Conservation (phyloP, 2,888 invertebrate species). For the Oconnorella tubifera region DNA sequence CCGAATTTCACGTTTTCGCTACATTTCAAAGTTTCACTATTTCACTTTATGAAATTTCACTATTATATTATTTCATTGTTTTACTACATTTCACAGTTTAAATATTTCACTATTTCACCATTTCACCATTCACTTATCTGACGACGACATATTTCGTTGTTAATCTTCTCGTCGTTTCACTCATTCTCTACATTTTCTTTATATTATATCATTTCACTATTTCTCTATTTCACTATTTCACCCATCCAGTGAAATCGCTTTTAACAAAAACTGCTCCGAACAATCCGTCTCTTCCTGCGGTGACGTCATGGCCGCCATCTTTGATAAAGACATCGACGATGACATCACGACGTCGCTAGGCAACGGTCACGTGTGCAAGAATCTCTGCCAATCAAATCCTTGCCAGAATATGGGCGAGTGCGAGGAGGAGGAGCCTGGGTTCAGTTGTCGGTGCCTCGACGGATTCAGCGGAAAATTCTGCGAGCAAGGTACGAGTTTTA, state of each 20-base stretch:
- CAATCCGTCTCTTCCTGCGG: not conserved
- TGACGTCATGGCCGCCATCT: not conserved
- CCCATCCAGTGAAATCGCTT: not conserved
- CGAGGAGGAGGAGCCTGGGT: not conserved
- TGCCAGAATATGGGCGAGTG: constrained; percentile 19
- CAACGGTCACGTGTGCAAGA: not conserved
- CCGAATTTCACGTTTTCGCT: no score
- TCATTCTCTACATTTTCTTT: no score
- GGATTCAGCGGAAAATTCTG: constrained; percentile 12
- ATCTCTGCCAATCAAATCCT: constrained; percentile 11
- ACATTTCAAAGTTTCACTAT: no score
- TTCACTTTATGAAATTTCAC: no score
- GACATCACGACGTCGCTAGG: not conserved
- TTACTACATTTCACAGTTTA: no score
- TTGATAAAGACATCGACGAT: not conserved
- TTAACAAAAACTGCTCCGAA: not conserved
- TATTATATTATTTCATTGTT: no score
- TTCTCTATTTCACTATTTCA: no score
- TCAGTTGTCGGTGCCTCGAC: constrained; percentile 13
- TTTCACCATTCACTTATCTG: no score
- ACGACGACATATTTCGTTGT: no score
- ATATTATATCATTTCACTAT: no score
- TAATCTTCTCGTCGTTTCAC: no score
- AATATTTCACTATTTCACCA: no score
- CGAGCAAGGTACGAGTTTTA: constrained; percentile 11